phyloP scores from a whole-genome alignment of 2,888 invertebrate genomes.

The Exocentrus adspersus region DNA sequence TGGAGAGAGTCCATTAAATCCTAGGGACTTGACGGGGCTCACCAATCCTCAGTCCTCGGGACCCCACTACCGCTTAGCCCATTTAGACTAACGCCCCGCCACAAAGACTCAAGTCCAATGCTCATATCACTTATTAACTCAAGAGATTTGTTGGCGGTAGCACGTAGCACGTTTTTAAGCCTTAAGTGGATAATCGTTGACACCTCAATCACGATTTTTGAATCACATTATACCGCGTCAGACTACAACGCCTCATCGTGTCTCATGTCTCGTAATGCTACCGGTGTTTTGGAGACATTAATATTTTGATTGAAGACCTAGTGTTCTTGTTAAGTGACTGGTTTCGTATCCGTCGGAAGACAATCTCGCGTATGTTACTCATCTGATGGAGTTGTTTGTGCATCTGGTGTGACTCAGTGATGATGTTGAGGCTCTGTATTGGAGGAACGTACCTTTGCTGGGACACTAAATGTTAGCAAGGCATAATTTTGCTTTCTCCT shows the following conservation, averaged over 20 bases:
- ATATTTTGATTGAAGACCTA: conserved; percentile 28
- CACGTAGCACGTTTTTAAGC: conserved; percentile 41
- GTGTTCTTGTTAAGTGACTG: conserved; percentile 19
- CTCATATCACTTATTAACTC: conserved; percentile 59
- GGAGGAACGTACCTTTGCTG: conserved; percentile 1
- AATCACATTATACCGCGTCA: conserved; percentile 8
- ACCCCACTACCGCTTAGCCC: conserved; percentile 47
- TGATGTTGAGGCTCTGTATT: conserved; percentile 13
- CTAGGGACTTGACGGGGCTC: conserved; percentile 36
- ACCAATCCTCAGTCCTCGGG: conserved; percentile 47
- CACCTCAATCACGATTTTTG: conserved; percentile 19
- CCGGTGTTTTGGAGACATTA: conserved; percentile 13
- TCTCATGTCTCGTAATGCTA: background rate
- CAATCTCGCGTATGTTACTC: conserved; percentile 15
- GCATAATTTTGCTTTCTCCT: conserved; percentile 18
- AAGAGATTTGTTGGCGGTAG: conserved; percentile 61
- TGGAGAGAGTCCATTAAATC: conserved; percentile 42
- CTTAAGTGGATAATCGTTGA: conserved; percentile 24
- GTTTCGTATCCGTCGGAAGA: conserved; percentile 16
- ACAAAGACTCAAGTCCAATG: conserved; percentile 41
- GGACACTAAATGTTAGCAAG: conserved; percentile 38
- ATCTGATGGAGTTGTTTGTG: conserved; percentile 20
- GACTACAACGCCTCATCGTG: background rate
- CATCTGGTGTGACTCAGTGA: conserved; percentile 16
- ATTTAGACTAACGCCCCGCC: conserved; percentile 51